Percentiles rank a stretch among this genome's conserved stretches.
Conservation (phyloP, 2,113 vertebrate species). For the Falco punctatus region DNA sequence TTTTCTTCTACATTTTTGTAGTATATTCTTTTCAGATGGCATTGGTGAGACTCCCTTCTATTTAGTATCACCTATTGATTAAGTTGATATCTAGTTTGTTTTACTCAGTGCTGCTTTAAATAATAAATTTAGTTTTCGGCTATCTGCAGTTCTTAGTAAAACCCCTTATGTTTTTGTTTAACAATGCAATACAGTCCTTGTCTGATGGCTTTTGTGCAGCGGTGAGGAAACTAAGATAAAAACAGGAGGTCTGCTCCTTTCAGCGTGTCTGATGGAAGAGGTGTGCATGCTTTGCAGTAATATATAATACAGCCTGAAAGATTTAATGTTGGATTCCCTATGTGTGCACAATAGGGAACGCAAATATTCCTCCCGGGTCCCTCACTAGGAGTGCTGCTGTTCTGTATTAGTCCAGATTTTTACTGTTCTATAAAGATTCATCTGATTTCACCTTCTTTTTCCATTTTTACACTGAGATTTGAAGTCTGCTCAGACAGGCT, state of each 20-base stretch:
- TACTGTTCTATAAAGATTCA: neutral
- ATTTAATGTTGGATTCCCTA: neutral
- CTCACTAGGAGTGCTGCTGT: neutral
- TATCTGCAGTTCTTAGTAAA: neutral
- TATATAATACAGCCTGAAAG: neutral
- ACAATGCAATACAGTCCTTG: neutral
- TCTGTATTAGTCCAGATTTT: neutral
- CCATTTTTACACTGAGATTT: neutral
- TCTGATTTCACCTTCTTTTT: neutral
- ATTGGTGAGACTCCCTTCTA: neutral
- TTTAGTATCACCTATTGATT: neutral
- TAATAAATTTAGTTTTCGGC: neutral
- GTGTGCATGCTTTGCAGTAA: neutral
- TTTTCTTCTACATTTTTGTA: neutral
- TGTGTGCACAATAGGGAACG: neutral
- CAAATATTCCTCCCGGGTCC: neutral
- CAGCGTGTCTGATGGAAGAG: neutral
- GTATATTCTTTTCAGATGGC: neutral
- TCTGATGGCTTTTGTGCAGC: neutral
- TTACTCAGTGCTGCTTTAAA: neutral
- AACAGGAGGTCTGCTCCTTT: neutral
- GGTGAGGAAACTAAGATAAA: neutral
- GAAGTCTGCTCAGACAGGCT: neutral
- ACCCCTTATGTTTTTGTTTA: neutral
- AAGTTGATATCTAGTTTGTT: neutral